Base-by-base conservation (phyloP, 2,888 invertebrate species). In the Xiphydria camelus region DNA sequence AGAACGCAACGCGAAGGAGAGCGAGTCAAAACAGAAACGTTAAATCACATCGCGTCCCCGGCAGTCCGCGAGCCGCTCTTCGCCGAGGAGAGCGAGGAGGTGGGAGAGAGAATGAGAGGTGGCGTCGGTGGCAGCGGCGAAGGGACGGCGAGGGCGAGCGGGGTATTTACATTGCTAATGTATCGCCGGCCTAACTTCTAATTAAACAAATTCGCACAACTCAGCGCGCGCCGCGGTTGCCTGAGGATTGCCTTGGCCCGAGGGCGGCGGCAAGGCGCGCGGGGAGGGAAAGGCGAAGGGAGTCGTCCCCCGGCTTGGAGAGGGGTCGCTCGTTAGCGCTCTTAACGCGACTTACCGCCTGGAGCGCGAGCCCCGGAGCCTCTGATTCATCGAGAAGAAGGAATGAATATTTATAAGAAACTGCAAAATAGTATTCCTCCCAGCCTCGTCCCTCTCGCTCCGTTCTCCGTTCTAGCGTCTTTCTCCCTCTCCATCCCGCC, bases 321-420 rank as follows among this genome's bases (percentile, higher is more conserved):
- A 66, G 62, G 70, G 70, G 63, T 68, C 67, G 74, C 74, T 74
- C 73, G 73, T 74, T 74, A 74, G 70, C 72, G 71, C 70, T 73
- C 71, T 73, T 71, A 74, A 68, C 68, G 68, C 69, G 70, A 72
- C 69, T 74, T 70, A 74, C 71, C 69, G 70, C 73, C 70, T 62
- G 67, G 62, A 68, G 70, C 66, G 69, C 62, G 60, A 62, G 61
- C 58, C 60, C 55, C 57, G 51, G 53, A 61, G 55, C 61, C 56
- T 60, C 64, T 65, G 66, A 69, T 70, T 71, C 70, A 70, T 69
- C 68, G 69, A 63, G 57, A 55, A 57, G 57, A 49, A 52, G 55
- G 57, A 70, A 73, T 74, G 73, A 73, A 74, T 74, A 74, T 74
- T 73, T 73, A 74, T 74, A 73, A 73, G 72, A 71, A 71, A 73